These are phyloP conservation scores for Sesia apiformis DNA, from an alignment of 2,888 invertebrate species.

Conservation along the genomic window DNA sequence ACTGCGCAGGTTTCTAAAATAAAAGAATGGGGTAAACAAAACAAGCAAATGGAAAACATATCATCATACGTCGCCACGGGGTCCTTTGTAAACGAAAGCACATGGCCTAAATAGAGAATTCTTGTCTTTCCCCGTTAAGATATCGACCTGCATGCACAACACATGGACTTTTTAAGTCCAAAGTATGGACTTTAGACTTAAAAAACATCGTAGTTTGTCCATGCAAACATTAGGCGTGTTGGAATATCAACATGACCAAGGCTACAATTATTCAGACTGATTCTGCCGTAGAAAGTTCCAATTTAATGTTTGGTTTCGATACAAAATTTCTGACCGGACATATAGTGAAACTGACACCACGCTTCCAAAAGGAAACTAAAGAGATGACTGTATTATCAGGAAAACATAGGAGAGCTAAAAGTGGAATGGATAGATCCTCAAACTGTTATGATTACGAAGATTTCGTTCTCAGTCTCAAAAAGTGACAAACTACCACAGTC, in stretches of 20 bases:
- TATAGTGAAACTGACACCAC: conserved; percentile 32
- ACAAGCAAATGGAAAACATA: conserved; percentile 83
- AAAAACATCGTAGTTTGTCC: conserved; percentile 87
- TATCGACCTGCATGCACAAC: conserved; percentile 88
- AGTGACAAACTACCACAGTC: too few species aligned
- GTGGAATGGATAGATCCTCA: conserved; percentile 36
- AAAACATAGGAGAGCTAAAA: conserved; percentile 46
- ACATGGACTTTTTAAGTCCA: conserved; percentile 83
- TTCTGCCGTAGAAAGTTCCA: conserved; percentile 97
- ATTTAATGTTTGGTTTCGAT: conserved; percentile 87
- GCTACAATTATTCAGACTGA: conserved; percentile 99
- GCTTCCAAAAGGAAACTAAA: conserved; percentile 54
- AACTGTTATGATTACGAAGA: conserved; percentile 65
- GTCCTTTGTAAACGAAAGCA: conserved; percentile 80
- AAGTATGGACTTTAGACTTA: conserved; percentile 79
- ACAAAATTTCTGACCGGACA: conserved; percentile 40
- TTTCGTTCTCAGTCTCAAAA: conserved; percentile 49
- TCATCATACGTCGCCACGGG: conserved; percentile 94
- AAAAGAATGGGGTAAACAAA: conserved; percentile 78
- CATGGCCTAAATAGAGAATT: conserved; percentile 89
- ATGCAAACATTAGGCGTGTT: conserved; percentile 90
- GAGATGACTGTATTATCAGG: conserved; percentile 42
- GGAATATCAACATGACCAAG: conserved; percentile 93
- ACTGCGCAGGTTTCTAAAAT: conserved; percentile 83
- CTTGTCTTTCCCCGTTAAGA: conserved; percentile 95